Evolutionary conservation across 2,888 invertebrate genomes (phyloP).

Genomic region (Drosophila pseudotalamancana): DNA sequence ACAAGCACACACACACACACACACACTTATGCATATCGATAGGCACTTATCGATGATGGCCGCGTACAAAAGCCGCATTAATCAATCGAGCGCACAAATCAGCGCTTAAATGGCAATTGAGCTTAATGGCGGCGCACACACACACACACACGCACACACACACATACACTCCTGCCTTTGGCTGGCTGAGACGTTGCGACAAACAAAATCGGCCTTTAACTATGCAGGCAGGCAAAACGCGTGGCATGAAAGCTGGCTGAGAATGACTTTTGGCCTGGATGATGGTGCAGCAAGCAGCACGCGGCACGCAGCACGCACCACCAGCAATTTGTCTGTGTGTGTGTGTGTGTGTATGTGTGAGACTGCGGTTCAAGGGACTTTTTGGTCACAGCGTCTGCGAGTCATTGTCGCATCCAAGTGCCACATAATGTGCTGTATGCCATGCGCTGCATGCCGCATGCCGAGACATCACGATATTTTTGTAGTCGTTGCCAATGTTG

Average conservation of each 20-base stretch:
- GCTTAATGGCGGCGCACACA: constrained; percentile 47
- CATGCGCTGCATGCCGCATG: constrained; percentile 47
- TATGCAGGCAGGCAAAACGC: background rate
- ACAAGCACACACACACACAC: background rate
- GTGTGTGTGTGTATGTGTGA: background rate
- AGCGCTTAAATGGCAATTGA: constrained; percentile 66
- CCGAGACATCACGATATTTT: constrained; percentile 49
- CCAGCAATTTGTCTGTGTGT: constrained; percentile 61
- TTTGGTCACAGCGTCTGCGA: constrained; percentile 26
- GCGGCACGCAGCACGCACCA: too few relatives aligned
- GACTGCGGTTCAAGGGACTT: too few relatives aligned
- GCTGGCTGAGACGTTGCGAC: background rate
- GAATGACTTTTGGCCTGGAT: constrained; percentile 57
- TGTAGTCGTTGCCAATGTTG: constrained; percentile 8
- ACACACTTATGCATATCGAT: constrained; percentile 41
- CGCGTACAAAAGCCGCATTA: constrained; percentile 33
- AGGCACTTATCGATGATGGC: constrained; percentile 40
- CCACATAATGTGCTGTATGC: constrained; percentile 62
- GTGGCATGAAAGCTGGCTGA: constrained; percentile 42
- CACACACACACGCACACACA: too few relatives aligned
- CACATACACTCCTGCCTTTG: too few relatives aligned
- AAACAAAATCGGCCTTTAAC: constrained; percentile 23
- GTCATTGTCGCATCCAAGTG: constrained; percentile 71
- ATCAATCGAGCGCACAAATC: constrained; percentile 69
- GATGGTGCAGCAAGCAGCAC: too few relatives aligned